Evolutionary conservation across 2,888 invertebrate species (phyloP).

Genomic region (Cecidostiba fungosa): DNA sequence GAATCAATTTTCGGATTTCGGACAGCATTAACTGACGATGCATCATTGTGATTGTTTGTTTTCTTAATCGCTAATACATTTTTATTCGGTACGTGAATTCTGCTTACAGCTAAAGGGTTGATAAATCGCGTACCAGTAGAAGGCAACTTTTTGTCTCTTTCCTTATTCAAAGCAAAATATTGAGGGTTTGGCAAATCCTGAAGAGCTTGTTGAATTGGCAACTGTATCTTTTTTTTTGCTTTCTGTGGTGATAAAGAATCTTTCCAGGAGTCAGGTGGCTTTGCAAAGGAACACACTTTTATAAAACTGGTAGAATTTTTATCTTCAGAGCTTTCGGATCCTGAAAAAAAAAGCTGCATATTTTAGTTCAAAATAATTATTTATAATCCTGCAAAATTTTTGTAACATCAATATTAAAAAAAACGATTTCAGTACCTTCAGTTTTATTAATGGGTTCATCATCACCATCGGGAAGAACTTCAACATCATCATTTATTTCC

Average conservation of each 20-base stretch:
- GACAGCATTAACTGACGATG: background rate
- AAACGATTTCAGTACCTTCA: background rate
- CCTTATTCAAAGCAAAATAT: conserved; percentile 39
- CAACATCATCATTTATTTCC: conserved; percentile 11
- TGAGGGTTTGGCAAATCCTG: background rate
- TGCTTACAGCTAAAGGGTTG: conserved; percentile 38
- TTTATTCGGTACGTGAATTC: background rate
- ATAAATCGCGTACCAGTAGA: conserved; percentile 1
- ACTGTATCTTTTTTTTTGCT: conserved; percentile 19
- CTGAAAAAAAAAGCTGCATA: background rate
- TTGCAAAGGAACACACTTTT: conserved; percentile 75
- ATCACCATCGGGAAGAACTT: background rate
- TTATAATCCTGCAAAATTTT: background rate
- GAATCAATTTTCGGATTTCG: background rate
- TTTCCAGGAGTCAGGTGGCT: conserved; percentile 73
- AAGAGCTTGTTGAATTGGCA: conserved; percentile 22
- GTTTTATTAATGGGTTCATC: background rate
- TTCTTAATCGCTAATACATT: conserved; percentile 47
- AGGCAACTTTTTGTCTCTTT: background rate
- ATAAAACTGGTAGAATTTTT: conserved; percentile 42
- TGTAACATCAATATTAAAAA: background rate
- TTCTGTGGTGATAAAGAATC: conserved; percentile 66
- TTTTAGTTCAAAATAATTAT: background rate
- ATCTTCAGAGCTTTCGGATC: background rate
- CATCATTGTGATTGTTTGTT: conserved; percentile 29